A percentile compares a stretch with the other conserved stretches of the same genome.
phyloP scores from a whole-genome alignment of 2,113 vertebrate species.

The Periophthalmus modestus region DNA sequence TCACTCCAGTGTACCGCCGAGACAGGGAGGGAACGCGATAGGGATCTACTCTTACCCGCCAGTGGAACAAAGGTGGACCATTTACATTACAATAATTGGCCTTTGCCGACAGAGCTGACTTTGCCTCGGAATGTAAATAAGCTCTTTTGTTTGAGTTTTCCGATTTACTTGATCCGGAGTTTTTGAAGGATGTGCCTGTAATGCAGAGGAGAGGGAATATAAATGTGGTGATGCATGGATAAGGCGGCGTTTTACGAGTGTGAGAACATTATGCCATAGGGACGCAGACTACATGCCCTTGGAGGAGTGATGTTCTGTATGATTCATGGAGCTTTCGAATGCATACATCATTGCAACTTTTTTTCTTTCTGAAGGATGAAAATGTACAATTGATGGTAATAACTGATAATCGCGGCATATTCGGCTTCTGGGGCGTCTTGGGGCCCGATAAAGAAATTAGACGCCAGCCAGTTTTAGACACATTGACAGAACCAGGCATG shows the following conservation, averaged over 20 bases:
- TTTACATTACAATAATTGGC: slow-evolving; percentile 56
- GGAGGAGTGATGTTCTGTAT: slow-evolving; percentile 4
- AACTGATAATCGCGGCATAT: neutral
- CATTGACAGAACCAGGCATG: neutral
- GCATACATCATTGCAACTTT: neutral
- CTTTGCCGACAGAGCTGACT: slow-evolving; percentile 28
- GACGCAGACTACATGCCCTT: neutral
- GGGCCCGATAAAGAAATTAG: neutral
- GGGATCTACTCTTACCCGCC: slow-evolving; percentile 32
- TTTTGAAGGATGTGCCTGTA: neutral
- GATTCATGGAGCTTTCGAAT: neutral
- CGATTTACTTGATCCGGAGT: slow-evolving; percentile 7
- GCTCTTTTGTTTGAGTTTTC: slow-evolving; percentile 14
- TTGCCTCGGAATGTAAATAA: slow-evolving; percentile 30
- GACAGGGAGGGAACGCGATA: slow-evolving; percentile 37
- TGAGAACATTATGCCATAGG: neutral
- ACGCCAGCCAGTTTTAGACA: neutral
- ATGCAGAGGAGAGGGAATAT: neutral
- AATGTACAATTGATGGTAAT: neutral
- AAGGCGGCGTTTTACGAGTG: neutral
- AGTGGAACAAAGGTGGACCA: slow-evolving; percentile 44
- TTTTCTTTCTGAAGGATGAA: neutral
- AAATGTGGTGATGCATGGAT: neutral
- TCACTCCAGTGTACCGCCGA: slow-evolving; percentile 27
- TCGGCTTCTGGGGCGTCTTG: neutral